Evolutionary conservation across 2,797 vertebrate species (phyloP).

Genomic region (Brachyrhaphis roseni): DNA sequence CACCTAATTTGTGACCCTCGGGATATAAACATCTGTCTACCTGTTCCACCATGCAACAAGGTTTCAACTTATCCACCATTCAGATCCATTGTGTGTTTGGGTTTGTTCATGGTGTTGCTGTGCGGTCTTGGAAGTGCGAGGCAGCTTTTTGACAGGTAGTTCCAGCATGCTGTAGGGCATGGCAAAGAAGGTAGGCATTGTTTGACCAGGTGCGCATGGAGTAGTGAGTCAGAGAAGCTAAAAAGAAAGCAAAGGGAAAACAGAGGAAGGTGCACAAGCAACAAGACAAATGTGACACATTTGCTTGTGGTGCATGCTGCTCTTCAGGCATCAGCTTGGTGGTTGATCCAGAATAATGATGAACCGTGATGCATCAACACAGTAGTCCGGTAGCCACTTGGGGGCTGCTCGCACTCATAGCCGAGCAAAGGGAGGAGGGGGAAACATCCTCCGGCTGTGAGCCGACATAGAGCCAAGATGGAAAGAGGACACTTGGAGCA

Average conservation of each 20-base stretch:
- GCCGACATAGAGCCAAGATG: slow-evolving; percentile 59
- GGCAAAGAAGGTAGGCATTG: slow-evolving; percentile 56
- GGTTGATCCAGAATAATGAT: slow-evolving; percentile 66
- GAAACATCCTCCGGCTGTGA: slow-evolving; percentile 58
- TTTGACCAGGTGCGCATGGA: slow-evolving; percentile 57
- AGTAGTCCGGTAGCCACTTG: slow-evolving; percentile 37
- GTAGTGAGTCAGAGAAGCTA: background rate
- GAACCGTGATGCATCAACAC: slow-evolving; percentile 66
- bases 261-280: slow-evolving; percentile 22
- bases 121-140: slow-evolving; percentile 44
- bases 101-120: slow-evolving; percentile 34
- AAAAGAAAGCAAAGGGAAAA: background rate
- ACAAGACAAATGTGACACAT: slow-evolving; percentile 59
- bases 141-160: slow-evolving; percentile 50
- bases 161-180: slow-evolving; percentile 57
- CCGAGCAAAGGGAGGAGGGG: slow-evolving; percentile 38
- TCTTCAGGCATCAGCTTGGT: slow-evolving; percentile 48
- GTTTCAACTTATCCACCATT: slow-evolving; percentile 31
- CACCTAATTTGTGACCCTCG: slow-evolving; percentile 48
- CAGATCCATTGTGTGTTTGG: slow-evolving; percentile 30
- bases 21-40: slow-evolving; percentile 45
- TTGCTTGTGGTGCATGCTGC: slow-evolving; percentile 42
- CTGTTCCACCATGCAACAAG: slow-evolving; percentile 30
- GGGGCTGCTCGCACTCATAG: slow-evolving; percentile 61
- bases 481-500: slow-evolving; percentile 67